Evolutionary conservation across 37 sponge, comb jelly and placozoan genomes (phyloP), one percentile per base, ranked within the genome.

Genomic region (Cladorhizidae sp.): DNA sequence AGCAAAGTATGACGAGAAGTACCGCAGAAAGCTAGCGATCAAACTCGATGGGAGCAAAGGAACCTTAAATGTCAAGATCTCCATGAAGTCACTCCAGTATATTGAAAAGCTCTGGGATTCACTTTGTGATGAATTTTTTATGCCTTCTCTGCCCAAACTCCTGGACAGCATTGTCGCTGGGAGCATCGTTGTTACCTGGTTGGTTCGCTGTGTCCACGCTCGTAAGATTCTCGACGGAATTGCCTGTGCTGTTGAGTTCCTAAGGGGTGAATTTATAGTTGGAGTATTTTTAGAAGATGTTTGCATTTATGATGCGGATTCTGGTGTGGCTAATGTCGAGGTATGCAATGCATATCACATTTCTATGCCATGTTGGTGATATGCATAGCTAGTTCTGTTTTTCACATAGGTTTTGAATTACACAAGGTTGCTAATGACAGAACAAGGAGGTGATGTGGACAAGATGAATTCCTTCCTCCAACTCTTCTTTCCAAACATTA

Each of bases 41-140:
- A 65, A 65, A 11, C 31, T 65, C 9, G 18, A 32, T 29, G 67
- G 67, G 8, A 9, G 49, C 49, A 31, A 65, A 31, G 67, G 31
- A 35, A 31, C 3, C 2, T 54, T 54, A 20, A 6, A 6, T 61
- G 12, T 31, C 35, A 65, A 65, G 67, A 25, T 65, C 31, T 25
- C 5, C 31, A 3, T 31, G 3, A 31, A 65, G 31, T 65, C 67
- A 65, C 67, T 65, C 17, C 33, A 65, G 31, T 65, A 65, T 65
- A 32, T 65, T 29, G 67, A 65, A 65, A 65, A 65, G 32, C 67
- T 65, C 35, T 65, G 67, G 67, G 12, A 65, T 36, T 65, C 67
- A 14, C 67, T 65, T 11, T 65, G 67, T 12, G 35, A 32, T 29
- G 67, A 65, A 65, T 65, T 65, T 32, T 2, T 32, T 31, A 65